Base-by-base conservation (phyloP, 2,888 invertebrate species). In the Eurytoma californica region DNA sequence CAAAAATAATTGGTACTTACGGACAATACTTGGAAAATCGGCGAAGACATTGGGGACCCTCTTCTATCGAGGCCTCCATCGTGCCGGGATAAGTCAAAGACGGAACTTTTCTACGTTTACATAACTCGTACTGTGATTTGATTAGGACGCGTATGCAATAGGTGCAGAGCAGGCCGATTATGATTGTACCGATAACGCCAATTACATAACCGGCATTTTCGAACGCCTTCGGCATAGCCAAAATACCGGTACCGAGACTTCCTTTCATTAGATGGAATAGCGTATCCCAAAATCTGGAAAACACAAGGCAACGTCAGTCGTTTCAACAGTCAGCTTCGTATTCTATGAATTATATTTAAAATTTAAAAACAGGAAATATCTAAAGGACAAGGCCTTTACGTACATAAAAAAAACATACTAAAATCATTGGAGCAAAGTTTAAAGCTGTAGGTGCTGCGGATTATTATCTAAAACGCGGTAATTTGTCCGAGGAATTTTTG, bases 91-190 rank as follows among this genome's bases (percentile, higher is more conserved):
- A 98, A 61, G 94, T 94, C 88, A 98, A 90, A 57, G 94, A 93
- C 0, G 94, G 93, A 9, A 91, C 87, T 84, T 89, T 90, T 82
- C 88, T 90, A 67, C 92, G 86, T 80, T 90, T 89, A 84, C 91
- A 91, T 9, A 92, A 84, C 76, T 91, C 91, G 72, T 94, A 94
- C 88, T 94, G 93, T 0, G 93, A 92, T 87, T 93, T 93, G 28
- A 97, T 94, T 82, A 99, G 91, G 82, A 97, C 92, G 88, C 98
- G 97, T 91, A 98, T 97, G 88, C 98, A 98, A 90, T 98, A 98
- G 3, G 97, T 96, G 91, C 97, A 97, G 53, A 98, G 93, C 30
- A 95, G 90, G 0, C 98, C 98, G 84, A 99, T 96, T 3, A 96
- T 85, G 14, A 96, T 89, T 0, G 98, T 95, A 9, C 97, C 96